A percentile compares a stretch with the other conserved stretches of the same genome.
Conservation (phyloP, 2,113 vertebrate genomes). For the Takifugu flavidus region DNA sequence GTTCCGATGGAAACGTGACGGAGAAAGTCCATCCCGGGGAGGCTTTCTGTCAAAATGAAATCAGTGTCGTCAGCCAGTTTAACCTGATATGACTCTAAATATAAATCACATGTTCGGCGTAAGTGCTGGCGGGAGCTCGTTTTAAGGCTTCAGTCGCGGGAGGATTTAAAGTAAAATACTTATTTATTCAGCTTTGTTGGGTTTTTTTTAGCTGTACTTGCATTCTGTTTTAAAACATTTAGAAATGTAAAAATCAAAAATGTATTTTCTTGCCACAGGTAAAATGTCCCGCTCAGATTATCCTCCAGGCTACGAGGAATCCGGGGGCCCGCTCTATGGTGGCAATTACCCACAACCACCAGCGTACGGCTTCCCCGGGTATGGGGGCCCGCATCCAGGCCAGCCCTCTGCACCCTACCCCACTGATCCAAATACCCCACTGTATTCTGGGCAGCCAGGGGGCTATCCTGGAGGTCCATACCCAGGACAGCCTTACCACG, state of each 20-base stretch:
- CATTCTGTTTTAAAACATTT: not conserved
- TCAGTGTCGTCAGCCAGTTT: no score
- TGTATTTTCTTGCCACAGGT: slow-evolving; percentile 27
- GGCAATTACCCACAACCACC: slow-evolving; percentile 69
- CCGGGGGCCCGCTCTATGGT: slow-evolving; percentile 67
- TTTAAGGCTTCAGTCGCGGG: no score
- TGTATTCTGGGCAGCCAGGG: slow-evolving; percentile 65
- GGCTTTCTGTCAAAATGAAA: no score
- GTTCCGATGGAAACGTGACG: no score
- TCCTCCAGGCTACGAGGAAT: slow-evolving; percentile 83
- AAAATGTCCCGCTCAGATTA: slow-evolving; percentile 83
- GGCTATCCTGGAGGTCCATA: slow-evolving; percentile 62
- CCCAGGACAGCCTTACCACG: slow-evolving; percentile 57
- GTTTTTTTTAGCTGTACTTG: no score
- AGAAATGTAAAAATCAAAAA: not conserved
- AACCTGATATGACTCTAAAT: not conserved
- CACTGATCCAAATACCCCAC: slow-evolving; percentile 49
- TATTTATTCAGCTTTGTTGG: no score
- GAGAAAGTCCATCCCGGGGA: no score
- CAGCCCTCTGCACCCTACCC: slow-evolving; percentile 67
- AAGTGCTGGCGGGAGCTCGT: not conserved
- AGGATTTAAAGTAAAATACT: no score
- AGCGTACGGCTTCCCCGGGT: slow-evolving; percentile 65
- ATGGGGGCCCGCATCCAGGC: slow-evolving; percentile 64
- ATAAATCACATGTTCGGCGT: not conserved